phyloP scores from a whole-genome alignment of 2,888 invertebrate species.

The Zygaena filipendulae region DNA sequence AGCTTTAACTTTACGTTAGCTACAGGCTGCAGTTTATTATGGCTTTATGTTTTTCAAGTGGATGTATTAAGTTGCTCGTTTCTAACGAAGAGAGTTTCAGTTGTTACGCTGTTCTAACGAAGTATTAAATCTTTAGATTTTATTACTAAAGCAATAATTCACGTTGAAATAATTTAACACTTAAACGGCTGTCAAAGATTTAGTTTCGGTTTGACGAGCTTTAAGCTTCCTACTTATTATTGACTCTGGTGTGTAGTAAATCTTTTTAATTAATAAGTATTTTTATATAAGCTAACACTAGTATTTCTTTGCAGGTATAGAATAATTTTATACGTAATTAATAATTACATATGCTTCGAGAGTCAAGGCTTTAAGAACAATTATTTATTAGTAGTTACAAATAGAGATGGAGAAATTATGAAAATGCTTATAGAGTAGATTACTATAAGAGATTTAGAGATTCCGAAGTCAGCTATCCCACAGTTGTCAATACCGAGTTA shows the following conservation, averaged over 20 bases:
- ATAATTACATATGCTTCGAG: no score
- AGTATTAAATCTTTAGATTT: conserved; percentile 29
- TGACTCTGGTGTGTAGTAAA: no score
- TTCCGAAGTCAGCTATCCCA: conserved; percentile 52
- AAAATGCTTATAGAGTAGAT: no score
- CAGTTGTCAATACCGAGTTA: conserved; percentile 52
- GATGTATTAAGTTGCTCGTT: conserved; percentile 44
- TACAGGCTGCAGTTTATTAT: conserved; percentile 26
- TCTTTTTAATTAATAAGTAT: no score
- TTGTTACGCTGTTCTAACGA: conserved; percentile 30
- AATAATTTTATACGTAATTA: no score
- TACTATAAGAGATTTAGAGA: no score
- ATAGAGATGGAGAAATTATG: conserved; percentile 48
- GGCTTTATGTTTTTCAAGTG: conserved; percentile 32
- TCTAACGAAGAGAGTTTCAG: conserved; percentile 29
- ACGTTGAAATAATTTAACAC: conserved; percentile 16
- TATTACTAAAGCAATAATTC: conserved; percentile 20
- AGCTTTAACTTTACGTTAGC: neutral
- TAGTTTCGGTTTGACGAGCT: conserved; percentile 1
- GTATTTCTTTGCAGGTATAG: no score
- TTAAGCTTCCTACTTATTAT: conserved; percentile 1
- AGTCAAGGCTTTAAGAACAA: no score
- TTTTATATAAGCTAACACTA: no score
- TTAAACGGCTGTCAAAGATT: no score
- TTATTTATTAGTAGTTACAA: no score